Conservation (phyloP, 2,888 invertebrate genomes). For the Pandemis corylana region DNA sequence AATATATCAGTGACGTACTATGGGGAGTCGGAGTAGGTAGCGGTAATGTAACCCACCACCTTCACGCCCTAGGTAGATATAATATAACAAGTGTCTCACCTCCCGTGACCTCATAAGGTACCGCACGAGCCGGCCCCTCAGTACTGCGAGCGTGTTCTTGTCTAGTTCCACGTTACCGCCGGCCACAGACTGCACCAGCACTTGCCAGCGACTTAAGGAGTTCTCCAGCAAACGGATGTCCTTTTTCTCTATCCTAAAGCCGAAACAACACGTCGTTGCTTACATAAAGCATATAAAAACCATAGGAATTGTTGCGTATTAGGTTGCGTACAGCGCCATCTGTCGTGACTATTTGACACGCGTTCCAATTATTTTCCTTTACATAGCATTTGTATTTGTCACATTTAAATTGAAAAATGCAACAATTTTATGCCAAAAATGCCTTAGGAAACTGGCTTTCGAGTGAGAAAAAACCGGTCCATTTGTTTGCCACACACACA, state of each 20-base stretch:
- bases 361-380: neutral
- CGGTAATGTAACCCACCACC: no score
- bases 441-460: no score
- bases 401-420: no score
- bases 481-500: no score
- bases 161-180: slow-evolving; percentile 95
- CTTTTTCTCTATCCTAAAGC: slow-evolving; percentile 88
- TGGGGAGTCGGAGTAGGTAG: no score
- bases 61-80: neutral
- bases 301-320: neutral
- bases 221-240: slow-evolving; percentile 96
- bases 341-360: neutral
- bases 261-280: slow-evolving; percentile 15
- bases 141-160: slow-evolving; percentile 95
- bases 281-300: no score
- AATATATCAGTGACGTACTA: no score
- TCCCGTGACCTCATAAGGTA: slow-evolving; percentile 97
- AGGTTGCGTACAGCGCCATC: neutral
- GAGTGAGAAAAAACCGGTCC: no score
- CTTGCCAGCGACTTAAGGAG: slow-evolving; percentile 95
- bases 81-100: slow-evolving; percentile 55
- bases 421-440: no score
- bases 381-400: slow-evolving; percentile 64
- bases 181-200: slow-evolving; percentile 94
- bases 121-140: slow-evolving; percentile 95